A percentile compares a stretch with the other conserved stretches of the same genome.
Evolutionary conservation across 2,113 vertebrate species (phyloP).

Genomic region (Peromyscus maniculatus): DNA sequence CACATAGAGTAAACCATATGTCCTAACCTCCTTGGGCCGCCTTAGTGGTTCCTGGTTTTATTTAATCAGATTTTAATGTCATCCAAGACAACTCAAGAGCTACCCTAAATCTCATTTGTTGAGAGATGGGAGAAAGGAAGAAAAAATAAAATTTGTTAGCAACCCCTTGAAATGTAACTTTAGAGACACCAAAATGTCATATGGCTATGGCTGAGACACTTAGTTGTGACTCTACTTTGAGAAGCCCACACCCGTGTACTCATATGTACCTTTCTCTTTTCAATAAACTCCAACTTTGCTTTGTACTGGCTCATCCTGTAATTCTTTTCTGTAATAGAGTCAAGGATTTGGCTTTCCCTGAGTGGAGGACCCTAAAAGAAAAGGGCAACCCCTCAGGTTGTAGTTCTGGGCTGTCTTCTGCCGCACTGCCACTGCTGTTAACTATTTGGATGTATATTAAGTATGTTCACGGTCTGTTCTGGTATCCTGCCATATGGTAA

Average conservation of each 20-base stretch:
- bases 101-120: background rate
- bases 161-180: background rate
- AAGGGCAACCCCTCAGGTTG: background rate
- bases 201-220: background rate
- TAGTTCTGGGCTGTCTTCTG: background rate
- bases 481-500: background rate
- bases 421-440: background rate
- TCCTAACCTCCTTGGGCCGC: background rate
- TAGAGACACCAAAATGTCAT: background rate
- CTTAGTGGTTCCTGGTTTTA: background rate
- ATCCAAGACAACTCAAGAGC: background rate
- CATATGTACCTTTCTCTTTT: background rate
- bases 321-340: background rate
- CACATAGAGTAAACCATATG: background rate
- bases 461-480: slow-evolving; percentile 37
- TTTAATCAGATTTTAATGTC: background rate
- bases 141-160: background rate
- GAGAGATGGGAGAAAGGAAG: background rate
- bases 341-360: background rate
- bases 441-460: background rate
- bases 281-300: background rate
- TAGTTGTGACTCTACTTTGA: background rate
- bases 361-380: background rate
- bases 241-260: background rate
- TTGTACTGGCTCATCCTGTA: background rate